These are phyloP conservation scores for Meloidogyne hapla DNA, from an alignment of 1,140 invertebrate species.

Conservation along the genomic window DNA sequence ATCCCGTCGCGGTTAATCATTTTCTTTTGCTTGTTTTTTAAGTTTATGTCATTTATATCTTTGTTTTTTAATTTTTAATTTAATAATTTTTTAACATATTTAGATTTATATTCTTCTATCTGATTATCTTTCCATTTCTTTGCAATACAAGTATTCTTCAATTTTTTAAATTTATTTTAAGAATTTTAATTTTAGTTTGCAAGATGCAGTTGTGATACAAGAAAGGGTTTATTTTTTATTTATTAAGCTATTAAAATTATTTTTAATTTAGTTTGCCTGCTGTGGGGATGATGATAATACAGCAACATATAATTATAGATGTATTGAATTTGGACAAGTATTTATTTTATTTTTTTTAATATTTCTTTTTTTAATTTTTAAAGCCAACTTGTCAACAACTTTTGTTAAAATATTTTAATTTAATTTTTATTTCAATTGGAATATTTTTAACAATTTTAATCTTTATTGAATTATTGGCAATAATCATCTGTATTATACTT, in stretches of 20 bases:
- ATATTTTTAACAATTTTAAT: too few relatives aligned
- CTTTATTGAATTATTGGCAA: background rate
- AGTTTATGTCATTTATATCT: too few relatives aligned
- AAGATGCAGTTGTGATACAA: conserved; percentile 20
- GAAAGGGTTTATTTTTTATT: conserved; percentile 25
- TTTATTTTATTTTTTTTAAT: background rate
- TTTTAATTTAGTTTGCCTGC: conserved; percentile 28
- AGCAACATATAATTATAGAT: conserved; percentile 29
- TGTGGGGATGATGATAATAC: conserved; percentile 34
- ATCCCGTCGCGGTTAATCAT: too few relatives aligned
- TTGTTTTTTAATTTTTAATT: too few relatives aligned
- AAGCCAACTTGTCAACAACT: conserved; percentile 19
- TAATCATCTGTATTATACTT: background rate
- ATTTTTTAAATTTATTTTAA: too few relatives aligned
- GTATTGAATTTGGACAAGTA: conserved; percentile 28
- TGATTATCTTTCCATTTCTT: conserved; percentile 27
- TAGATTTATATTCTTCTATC: conserved; percentile 32
- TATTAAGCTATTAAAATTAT: background rate
- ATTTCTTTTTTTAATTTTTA: conserved; percentile 21
- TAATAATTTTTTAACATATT: conserved; percentile 21
- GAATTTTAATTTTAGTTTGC: background rate
- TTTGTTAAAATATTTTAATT: background rate
- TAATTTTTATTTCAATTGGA: too few relatives aligned
- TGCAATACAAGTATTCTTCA: conserved; percentile 31
- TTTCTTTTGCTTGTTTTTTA: too few relatives aligned